These are phyloP conservation scores for Ammodytes dubius DNA, from an alignment of 2,113 vertebrate species.

Conservation along the genomic window DNA sequence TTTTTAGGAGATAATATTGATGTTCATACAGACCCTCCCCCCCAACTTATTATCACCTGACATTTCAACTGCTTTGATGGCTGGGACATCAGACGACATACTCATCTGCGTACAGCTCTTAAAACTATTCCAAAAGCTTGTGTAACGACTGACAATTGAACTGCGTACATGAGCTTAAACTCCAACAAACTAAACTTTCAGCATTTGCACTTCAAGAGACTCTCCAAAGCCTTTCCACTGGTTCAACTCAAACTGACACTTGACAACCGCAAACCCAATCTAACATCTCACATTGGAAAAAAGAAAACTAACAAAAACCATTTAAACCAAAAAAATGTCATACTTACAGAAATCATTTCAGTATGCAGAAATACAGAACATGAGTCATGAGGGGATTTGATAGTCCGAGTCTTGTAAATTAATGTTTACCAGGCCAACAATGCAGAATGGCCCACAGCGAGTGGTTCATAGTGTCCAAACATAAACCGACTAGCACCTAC, in stretches of 20 bases:
- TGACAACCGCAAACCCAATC: not conserved
- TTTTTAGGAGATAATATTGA: not conserved
- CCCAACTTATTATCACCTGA: slow-evolving; percentile 10
- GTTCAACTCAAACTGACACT: slow-evolving; percentile 6
- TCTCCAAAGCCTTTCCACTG: not conserved
- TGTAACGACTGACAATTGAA: slow-evolving; percentile 21
- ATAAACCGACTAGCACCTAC: slow-evolving; percentile 3
- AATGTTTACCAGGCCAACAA: not conserved
- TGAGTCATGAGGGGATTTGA: not conserved
- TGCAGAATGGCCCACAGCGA: not conserved
- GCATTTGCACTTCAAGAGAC: not conserved
- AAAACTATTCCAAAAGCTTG: not conserved
- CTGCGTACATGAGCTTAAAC: not conserved
- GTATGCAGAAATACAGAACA: not conserved
- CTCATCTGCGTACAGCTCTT: slow-evolving; percentile 11
- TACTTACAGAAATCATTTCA: not conserved
- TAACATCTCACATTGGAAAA: not conserved
- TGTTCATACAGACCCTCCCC: not conserved
- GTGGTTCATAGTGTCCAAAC: too few relatives aligned
- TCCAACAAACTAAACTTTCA: slow-evolving; percentile 6
- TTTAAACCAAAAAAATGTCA: not conserved
- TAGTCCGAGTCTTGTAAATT: not conserved
- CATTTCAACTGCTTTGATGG: slow-evolving; percentile 28
- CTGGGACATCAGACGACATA: not conserved
- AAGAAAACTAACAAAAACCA: too few relatives aligned